Evolutionary conservation across 2,888 invertebrate genomes (phyloP).

Genomic region (Netelia fuscicornis): DNA sequence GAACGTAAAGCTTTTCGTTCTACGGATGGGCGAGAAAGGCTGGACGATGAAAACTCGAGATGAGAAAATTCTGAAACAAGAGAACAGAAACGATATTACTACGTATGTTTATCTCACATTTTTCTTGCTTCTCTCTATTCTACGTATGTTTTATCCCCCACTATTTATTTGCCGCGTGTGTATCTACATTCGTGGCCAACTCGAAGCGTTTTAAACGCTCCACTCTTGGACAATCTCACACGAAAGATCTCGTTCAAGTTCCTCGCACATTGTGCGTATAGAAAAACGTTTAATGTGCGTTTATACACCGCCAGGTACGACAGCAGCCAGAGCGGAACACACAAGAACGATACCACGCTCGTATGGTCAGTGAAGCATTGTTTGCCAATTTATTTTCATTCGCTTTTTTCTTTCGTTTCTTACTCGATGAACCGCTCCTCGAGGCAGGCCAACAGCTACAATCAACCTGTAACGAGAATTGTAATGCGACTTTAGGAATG

Average conservation of each 20-base stretch:
- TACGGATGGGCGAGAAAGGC: not conserved
- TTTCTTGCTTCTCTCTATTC: not conserved
- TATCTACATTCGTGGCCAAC: not conserved
- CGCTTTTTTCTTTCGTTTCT: not conserved
- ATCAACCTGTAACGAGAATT: conserved; percentile 41
- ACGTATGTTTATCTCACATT: not conserved
- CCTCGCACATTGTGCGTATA: conserved; percentile 51
- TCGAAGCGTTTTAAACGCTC: conserved; percentile 24
- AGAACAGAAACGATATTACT: not conserved
- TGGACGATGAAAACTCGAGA: not conserved
- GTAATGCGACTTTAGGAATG: not conserved
- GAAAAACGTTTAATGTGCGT: conserved; percentile 45
- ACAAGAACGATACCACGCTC: conserved; percentile 41
- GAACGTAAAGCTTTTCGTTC: not conserved
- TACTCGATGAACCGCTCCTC: conserved; percentile 3
- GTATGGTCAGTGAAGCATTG: conserved; percentile 49
- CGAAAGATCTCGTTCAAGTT: conserved; percentile 40
- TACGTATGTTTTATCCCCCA: conserved; percentile 16
- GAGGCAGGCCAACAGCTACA: conserved; percentile 27
- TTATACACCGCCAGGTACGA: conserved; percentile 16
- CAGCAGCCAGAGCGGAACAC: conserved; percentile 2
- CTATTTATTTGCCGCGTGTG: conserved; percentile 1
- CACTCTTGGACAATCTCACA: conserved; percentile 56
- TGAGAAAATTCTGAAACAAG: not conserved
- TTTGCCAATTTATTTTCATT: conserved; percentile 35